Evolutionary conservation across 2,797 vertebrate species (phyloP), one percentile per base, ranked within the genome.

Genomic region (Gastrophryne carolinensis): DNA sequence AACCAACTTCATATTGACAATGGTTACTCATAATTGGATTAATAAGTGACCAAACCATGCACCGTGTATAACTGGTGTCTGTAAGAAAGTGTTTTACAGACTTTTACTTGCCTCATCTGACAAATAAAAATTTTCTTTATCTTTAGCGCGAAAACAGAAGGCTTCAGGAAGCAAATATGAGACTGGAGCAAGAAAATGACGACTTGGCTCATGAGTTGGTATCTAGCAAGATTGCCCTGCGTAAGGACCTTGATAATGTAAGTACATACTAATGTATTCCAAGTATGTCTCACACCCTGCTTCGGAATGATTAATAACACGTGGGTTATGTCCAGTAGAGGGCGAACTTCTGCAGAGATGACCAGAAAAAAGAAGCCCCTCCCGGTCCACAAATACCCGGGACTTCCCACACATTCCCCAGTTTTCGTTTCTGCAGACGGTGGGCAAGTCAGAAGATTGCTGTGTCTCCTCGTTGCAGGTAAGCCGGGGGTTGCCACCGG

Each of bases 101-200:
- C 49, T 15, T 34, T 7, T 6, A n/a, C 6, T 39, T 19, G 11
- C 6, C 11, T 15, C n/a, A 15, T 41, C 13, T 10, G 35, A n/a
- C 32, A 10, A 41, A 41, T 27, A 3, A 13, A 21, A 39, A 30
- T 15, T 49, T 8, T 23, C 52, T 27, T 11, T 26, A 41, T 75
- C 49, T 26, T 0, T 81, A 99, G 97, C 86, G 97, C 17, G 98
- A 99, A 86, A 99, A 99, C 82, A 92, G 96, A 2, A 94, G 98
- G 13, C 85, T 99, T 0, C 98, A 99, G 77, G 98, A 99, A 75
- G 96, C 97, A 0, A 99, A 99, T 89, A 98, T 99, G 98, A 94
- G 98, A 2, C 82, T 99, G 87, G 98, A 99, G 86, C 98, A 99
- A 84, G 98, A 99, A 85, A 99, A 99, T 0, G 98, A 99, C 6